Conservation (phyloP, 1,140 invertebrate species). For the Heliothis virescens region DNA sequence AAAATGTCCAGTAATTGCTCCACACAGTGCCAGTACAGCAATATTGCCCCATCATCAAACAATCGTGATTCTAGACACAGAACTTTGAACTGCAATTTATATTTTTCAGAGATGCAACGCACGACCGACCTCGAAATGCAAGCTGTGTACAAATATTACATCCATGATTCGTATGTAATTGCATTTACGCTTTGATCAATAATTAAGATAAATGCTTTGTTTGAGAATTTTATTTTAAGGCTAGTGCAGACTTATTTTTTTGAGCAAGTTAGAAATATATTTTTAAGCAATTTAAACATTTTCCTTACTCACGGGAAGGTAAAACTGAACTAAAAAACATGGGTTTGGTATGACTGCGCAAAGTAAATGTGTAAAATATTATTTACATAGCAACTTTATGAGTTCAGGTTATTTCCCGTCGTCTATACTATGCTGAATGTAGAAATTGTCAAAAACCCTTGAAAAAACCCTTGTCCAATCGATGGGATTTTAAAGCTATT, state of each 20-base stretch:
- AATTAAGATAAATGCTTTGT: conserved; percentile 49
- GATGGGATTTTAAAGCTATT: too few relatives aligned
- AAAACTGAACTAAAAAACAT: too few relatives aligned
- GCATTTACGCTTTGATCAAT: conserved; percentile 42
- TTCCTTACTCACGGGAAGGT: too few relatives aligned
- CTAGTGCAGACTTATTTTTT: background rate
- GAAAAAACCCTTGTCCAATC: too few relatives aligned
- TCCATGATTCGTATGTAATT: conserved; percentile 37
- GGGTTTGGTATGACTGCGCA: too few relatives aligned
- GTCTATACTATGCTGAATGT: too few relatives aligned
- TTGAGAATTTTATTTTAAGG: conserved; percentile 19
- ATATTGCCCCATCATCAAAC: conserved; percentile 1
- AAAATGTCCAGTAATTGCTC: background rate
- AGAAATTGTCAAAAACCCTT: too few relatives aligned
- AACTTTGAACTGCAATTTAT: conserved; percentile 59
- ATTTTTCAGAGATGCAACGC: conserved; percentile 50
- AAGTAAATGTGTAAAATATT: too few relatives aligned
- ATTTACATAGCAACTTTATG: too few relatives aligned
- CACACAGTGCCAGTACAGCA: background rate
- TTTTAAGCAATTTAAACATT: too few relatives aligned
- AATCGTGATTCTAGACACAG: conserved; percentile 65
- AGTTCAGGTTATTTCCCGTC: too few relatives aligned
- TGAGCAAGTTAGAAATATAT: background rate
- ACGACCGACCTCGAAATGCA: conserved; percentile 51
- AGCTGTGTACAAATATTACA: conserved; percentile 10